Percentiles rank a stretch among this genome's conserved stretches.
phyloP scores from a whole-genome alignment of 2,888 invertebrate species.

The Brenthis daphne region DNA sequence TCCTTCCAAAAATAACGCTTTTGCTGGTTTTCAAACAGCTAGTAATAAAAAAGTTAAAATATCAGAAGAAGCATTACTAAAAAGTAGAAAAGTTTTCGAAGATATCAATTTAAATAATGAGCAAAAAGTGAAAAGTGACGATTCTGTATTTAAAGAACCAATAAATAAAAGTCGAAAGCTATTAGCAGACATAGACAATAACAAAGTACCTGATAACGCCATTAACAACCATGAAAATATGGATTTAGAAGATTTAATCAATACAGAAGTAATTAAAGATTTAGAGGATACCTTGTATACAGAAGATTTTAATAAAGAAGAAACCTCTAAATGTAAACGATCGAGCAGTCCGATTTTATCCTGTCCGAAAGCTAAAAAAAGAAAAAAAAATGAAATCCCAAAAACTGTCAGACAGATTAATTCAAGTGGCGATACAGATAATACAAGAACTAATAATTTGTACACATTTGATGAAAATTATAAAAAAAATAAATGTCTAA shows the following conservation, averaged over 20 bases:
- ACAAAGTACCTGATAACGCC: background rate
- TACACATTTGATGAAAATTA: conserved; percentile 53
- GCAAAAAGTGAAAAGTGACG: conserved; percentile 2
- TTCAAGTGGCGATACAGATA: background rate
- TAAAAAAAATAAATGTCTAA: conserved; percentile 56
- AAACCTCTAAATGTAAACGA: conserved; percentile 54
- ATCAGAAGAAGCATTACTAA: conserved; percentile 56
- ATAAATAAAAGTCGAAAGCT: no score
- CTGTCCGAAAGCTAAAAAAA: conserved; percentile 65
- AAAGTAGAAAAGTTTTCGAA: conserved; percentile 57
- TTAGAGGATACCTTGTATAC: conserved; percentile 65
- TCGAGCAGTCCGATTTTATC: conserved; percentile 69
- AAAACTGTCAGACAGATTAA: conserved; percentile 46
- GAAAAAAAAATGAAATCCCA: conserved; percentile 62
- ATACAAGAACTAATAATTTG: conserved; percentile 26
- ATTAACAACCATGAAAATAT: conserved; percentile 19
- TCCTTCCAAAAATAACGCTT: background rate
- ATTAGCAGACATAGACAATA: conserved; percentile 2
- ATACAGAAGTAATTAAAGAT: conserved; percentile 66
- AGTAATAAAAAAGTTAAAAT: conserved; percentile 54
- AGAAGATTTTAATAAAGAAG: conserved; percentile 58
- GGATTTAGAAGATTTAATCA: conserved; percentile 47
- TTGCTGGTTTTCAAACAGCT: conserved; percentile 56
- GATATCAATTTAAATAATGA: conserved; percentile 42
- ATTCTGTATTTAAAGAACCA: conserved; percentile 1